These are phyloP conservation scores for Hypomecis punctinalis DNA, from an alignment of 2,888 invertebrate species.

Conservation along the genomic window DNA sequence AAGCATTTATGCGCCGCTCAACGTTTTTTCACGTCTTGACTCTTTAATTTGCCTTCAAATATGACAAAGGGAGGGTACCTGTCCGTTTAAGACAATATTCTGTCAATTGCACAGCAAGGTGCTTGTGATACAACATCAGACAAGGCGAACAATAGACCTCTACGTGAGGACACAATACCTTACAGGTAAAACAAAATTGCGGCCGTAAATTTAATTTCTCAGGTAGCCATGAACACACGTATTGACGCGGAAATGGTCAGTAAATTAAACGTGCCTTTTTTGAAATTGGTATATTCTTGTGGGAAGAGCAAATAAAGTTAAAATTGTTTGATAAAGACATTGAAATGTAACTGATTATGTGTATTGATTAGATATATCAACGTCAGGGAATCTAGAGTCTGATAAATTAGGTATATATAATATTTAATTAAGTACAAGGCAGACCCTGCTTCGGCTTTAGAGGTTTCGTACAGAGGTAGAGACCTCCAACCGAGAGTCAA, in stretches of 20 bases:
- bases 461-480: too few species aligned
- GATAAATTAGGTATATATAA: too few species aligned
- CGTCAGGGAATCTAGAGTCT: too few species aligned
- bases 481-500: too few species aligned
- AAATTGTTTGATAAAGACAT: too few species aligned
- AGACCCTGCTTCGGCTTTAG: too few species aligned
- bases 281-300: conserved; percentile 32
- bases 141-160: conserved; percentile 54
- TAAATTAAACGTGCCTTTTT: conserved; percentile 40
- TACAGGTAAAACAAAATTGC: conserved; percentile 57
- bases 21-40: conserved; percentile 20
- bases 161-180: conserved; percentile 74
- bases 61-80: conserved; percentile 68
- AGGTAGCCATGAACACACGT: conserved; percentile 74
- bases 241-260: conserved; percentile 51
- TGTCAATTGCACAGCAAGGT: conserved; percentile 75
- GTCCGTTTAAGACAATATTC: conserved; percentile 75
- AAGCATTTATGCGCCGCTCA: too few species aligned
- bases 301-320: conserved; percentile 28
- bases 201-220: conserved; percentile 66
- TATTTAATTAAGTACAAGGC: too few species aligned
- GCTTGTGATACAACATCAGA: conserved; percentile 63
- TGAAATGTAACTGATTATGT: too few species aligned
- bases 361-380: too few species aligned
- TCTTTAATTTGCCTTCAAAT: conserved; percentile 45